phyloP scores from a whole-genome alignment of 2,113 vertebrate genomes.

The Ondatra zibethicus region DNA sequence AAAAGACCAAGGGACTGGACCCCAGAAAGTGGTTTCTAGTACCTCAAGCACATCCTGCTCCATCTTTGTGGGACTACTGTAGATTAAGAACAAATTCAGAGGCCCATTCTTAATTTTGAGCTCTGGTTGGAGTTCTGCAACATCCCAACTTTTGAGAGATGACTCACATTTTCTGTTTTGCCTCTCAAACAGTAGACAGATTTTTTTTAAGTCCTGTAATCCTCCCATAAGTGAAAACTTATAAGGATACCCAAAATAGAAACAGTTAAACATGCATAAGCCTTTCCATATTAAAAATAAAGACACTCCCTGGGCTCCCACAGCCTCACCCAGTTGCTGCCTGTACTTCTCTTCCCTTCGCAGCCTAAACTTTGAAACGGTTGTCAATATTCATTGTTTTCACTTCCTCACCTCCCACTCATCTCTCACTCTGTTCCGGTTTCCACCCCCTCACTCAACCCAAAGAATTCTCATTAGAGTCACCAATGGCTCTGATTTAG shows the following conservation, averaged over 20 bases:
- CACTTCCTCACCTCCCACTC: conserved; percentile 73
- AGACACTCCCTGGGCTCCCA: conserved; percentile 62
- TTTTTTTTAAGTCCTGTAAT: conserved; percentile 36
- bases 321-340: conserved; percentile 43
- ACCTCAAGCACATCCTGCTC: background rate
- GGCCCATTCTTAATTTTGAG: background rate
- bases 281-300: conserved; percentile 52
- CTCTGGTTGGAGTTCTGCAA: conserved; percentile 23
- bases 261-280: conserved; percentile 61
- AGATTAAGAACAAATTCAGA: background rate
- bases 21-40: background rate
- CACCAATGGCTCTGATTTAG: conserved; percentile 51
- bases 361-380: conserved; percentile 61
- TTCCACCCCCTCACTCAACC: conserved; percentile 60
- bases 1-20: background rate
- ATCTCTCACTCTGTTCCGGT: conserved; percentile 70
- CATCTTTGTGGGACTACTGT: background rate
- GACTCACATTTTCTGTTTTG: conserved; percentile 68
- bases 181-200: conserved; percentile 38
- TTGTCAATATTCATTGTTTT: conserved; percentile 75
- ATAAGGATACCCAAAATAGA: conserved; percentile 54
- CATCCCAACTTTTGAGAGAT: background rate
- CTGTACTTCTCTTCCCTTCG: conserved; percentile 53
- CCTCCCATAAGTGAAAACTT: conserved; percentile 66
- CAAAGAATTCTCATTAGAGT: conserved; percentile 69